Percentiles rank a stretch among this genome's conserved stretches.
These are phyloP conservation scores for Nothoprocta perdicaria DNA, from an alignment of 2,113 vertebrate species.

Conservation along the genomic window DNA sequence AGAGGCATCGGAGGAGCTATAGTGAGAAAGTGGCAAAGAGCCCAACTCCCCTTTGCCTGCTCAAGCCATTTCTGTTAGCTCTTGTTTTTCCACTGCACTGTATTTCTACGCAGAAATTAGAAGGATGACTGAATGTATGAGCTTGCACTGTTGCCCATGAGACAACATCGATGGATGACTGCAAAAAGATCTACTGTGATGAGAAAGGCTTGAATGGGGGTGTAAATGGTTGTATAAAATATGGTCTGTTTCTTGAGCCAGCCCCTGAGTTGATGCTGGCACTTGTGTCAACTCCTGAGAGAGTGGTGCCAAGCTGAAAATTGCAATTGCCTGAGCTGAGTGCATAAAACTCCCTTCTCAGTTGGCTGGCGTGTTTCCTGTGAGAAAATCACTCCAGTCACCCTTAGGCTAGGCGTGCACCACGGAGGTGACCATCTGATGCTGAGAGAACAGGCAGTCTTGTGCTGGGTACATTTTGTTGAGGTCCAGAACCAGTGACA, in stretches of 20 bases:
- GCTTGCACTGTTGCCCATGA: not conserved
- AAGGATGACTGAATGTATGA: not conserved
- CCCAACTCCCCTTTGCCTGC: not conserved
- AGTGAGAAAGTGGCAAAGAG: slow-evolving; percentile 20
- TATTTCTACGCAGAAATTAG: not conserved
- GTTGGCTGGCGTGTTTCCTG: not conserved
- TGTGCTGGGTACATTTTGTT: not conserved
- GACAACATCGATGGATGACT: not conserved
- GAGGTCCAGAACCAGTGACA: not conserved
- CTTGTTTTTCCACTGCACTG: not conserved
- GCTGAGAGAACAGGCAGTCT: not conserved
- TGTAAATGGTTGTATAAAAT: not conserved
- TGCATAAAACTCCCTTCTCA: not conserved
- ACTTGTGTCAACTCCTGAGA: accelerated
- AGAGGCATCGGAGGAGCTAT: not conserved
- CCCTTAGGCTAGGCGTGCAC: not conserved
- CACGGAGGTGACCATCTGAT: accelerated
- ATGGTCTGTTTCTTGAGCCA: not conserved
- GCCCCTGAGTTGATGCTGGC: not conserved
- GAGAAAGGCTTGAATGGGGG: not conserved
- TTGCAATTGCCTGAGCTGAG: not conserved
- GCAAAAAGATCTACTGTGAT: not conserved
- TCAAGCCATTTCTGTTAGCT: not conserved
- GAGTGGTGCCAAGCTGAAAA: not conserved
- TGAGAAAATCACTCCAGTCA: not conserved